Conservation (phyloP, 2,797 vertebrate species). For the Parauchenoglanis punctatus region DNA sequence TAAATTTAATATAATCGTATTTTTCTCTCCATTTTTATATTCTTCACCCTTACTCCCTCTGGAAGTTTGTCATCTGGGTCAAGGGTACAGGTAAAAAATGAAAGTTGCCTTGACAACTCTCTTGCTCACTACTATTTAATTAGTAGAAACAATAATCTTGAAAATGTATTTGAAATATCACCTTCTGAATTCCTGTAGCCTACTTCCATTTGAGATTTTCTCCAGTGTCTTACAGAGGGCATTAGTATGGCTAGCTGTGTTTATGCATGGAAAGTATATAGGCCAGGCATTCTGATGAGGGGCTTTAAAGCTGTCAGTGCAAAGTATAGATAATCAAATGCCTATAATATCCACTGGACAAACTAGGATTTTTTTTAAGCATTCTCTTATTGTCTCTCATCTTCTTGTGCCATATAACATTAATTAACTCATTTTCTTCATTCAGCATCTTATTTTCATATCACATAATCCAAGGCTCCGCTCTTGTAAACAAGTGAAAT, state of each 20-base stretch:
- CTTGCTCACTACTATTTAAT: constrained; percentile 52
- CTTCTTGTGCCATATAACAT: background rate
- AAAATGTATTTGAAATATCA: background rate
- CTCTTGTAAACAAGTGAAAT: constrained; percentile 25
- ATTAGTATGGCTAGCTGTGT: background rate
- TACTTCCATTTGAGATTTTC: background rate
- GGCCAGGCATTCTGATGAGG: background rate
- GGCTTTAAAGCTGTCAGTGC: constrained; percentile 25
- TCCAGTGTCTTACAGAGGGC: constrained; percentile 26
- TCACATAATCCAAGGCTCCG: background rate
- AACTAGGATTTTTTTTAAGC: background rate
- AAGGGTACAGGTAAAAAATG: constrained; percentile 71
- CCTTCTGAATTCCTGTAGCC: background rate
- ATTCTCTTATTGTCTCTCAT: constrained; percentile 1
- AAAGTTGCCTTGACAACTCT: constrained; percentile 60
- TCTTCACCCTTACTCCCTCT: constrained; percentile 62
- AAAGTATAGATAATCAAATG: constrained; percentile 16
- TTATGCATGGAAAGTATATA: constrained; percentile 5
- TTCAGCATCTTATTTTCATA: background rate
- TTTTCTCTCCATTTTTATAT: constrained; percentile 71
- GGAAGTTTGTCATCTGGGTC: constrained; percentile 76
- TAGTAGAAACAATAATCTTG: constrained; percentile 5
- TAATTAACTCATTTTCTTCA: constrained; percentile 26
- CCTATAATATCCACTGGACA: background rate
- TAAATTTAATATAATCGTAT: constrained; percentile 79